phyloP scores from a whole-genome alignment of 2,888 invertebrate species.

The Leucania comma region DNA sequence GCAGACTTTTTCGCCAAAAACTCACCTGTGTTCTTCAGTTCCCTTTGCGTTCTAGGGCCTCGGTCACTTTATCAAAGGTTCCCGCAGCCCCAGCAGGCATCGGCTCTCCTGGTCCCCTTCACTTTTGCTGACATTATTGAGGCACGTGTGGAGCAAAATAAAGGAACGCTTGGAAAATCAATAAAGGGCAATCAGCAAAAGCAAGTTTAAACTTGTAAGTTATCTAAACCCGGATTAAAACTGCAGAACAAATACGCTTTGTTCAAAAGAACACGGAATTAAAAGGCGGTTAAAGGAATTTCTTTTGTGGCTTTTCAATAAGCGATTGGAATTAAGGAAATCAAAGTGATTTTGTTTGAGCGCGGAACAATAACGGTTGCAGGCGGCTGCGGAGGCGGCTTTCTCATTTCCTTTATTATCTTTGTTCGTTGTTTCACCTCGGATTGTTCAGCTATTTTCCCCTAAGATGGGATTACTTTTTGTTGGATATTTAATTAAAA shows the following conservation, averaged over 20 bases:
- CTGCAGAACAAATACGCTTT: slow-evolving; percentile 13
- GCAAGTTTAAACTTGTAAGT: not conserved
- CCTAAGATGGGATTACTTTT: slow-evolving; percentile 38
- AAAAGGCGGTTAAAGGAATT: slow-evolving; percentile 33
- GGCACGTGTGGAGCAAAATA: no score
- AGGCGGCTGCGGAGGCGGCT: slow-evolving; percentile 52
- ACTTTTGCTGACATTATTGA: no score
- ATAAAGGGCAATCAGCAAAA: not conserved
- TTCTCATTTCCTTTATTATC: slow-evolving; percentile 66
- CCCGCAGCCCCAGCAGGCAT: no score
- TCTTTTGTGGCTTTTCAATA: slow-evolving; percentile 44
- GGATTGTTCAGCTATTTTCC: slow-evolving; percentile 52
- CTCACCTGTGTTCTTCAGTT: no score
- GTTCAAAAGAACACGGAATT: slow-evolving; percentile 4
- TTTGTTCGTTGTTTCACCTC: slow-evolving; percentile 56
- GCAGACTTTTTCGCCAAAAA: no score
- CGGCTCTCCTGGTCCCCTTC: no score
- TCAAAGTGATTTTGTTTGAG: slow-evolving; percentile 63
- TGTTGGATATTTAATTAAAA: slow-evolving; percentile 26
- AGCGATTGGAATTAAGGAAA: slow-evolving; percentile 62
- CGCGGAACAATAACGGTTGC: slow-evolving; percentile 53
- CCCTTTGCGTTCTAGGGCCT: no score
- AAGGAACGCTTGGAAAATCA: not conserved
- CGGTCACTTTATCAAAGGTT: no score
- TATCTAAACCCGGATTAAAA: slow-evolving; percentile 9